Base-by-base conservation (phyloP, 2,797 vertebrate species). In the Clarias laeviceps region DNA sequence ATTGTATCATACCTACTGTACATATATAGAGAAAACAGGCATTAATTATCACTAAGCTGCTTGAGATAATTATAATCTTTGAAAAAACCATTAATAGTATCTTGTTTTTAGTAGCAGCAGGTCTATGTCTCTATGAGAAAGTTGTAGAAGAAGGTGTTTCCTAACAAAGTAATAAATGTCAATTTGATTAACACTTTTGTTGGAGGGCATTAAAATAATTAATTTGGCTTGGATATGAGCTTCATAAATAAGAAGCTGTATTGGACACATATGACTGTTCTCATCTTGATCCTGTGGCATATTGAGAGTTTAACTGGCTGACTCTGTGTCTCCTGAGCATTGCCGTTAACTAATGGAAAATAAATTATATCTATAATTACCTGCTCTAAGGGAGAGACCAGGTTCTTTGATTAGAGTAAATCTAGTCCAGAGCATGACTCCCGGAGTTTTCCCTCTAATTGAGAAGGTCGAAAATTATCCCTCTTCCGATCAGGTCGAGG, bases 351-450 rank as follows among this genome's bases (percentile, higher is more conserved):
- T 82, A 74, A 77, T 87, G 84, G 83, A 85, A 89, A 88, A 92
- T 89, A 88, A 86, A 90, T 87, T 87, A 82, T 86, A 82, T 17
- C 83, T 84, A 88, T 90, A 90, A 93, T 91, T 90, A 91, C 88
- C 89, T 85, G 87, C 89, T 87, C 61, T 83, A 70, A 81, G 66
- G 82, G 73, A 87, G 73, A 84, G 82, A 81, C 50, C 70, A 64
- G 45, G 68, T 80, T 85, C 82, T 88, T 70, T 88, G 84, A 90
- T 88, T 86, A 88, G 76, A 85, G 77, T 85, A 82, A 88, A 86
- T 85, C 82, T 89, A 88, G 88, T 89, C 34, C 34, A 68, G 81
- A 73, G 82, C 88, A 90, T 88, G 89, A 90, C 85, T 83, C 45
- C 82, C 82, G 62, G 86, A 84, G 65, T 77, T 82, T 83, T 78